Evolutionary conservation across 2,113 vertebrate genomes (phyloP).

Genomic region (Siphamia tubifer): DNA sequence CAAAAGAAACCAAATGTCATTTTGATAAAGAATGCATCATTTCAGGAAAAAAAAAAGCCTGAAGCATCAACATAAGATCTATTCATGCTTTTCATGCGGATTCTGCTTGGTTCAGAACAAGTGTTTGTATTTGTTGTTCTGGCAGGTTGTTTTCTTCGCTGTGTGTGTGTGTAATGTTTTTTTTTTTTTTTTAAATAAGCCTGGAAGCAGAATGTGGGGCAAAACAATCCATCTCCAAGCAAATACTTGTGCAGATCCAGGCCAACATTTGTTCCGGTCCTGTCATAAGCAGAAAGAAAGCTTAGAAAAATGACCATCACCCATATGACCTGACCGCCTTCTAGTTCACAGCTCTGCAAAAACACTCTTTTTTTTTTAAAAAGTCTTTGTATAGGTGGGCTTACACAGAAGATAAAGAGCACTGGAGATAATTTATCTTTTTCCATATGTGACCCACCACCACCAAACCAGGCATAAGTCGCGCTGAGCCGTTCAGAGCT

Average conservation of each 20-base stretch:
- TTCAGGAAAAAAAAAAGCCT: not conserved
- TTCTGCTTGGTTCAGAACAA: not conserved
- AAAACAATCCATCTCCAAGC: constrained; percentile 25
- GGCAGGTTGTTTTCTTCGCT: not conserved
- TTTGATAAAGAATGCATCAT: not conserved
- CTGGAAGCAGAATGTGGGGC: constrained; percentile 44
- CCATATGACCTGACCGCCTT: not conserved
- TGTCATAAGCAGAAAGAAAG: constrained; percentile 9
- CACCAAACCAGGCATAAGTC: too few relatives aligned
- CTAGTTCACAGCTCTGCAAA: not conserved
- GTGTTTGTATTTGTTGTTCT: not conserved
- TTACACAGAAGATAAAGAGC: not conserved
- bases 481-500: too few relatives aligned
- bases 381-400: not conserved
- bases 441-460: too few relatives aligned
- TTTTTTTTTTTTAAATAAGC: not conserved
- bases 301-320: not conserved
- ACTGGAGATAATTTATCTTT: not conserved
- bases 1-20: too few relatives aligned
- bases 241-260: constrained; percentile 48
- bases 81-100: not conserved
- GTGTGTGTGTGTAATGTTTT: not conserved
- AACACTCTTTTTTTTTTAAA: not conserved
- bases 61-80: not conserved
- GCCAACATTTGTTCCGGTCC: constrained; percentile 34